Percentiles rank a stretch among this genome's conserved stretches.
These are phyloP conservation scores for Eupeodes luniger DNA, from an alignment of 2,888 invertebrate species.

Conservation along the genomic window DNA sequence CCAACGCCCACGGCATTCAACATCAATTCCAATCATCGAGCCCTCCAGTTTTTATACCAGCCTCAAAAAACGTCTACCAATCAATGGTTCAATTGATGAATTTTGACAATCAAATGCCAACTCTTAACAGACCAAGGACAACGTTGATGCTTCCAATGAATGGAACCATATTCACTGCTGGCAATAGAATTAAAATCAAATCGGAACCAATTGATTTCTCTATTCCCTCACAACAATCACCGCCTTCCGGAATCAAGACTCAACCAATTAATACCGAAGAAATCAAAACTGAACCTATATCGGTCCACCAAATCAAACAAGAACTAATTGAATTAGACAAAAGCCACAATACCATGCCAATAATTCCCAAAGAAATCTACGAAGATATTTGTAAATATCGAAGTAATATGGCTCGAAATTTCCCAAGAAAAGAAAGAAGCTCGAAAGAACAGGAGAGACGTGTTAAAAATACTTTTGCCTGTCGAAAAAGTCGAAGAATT, in stretches of 20 bases:
- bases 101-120: neutral
- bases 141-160: neutral
- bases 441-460: constrained; percentile 82
- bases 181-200: neutral
- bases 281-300: neutral
- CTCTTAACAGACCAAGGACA: neutral
- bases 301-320: constrained; percentile 13
- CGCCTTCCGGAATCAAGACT: neutral
- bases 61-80: neutral
- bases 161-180: constrained; percentile 8
- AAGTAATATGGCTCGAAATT: constrained; percentile 82
- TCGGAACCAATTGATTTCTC: neutral
- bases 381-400: constrained; percentile 77
- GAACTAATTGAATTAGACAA: constrained; percentile 5
- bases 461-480: constrained; percentile 82
- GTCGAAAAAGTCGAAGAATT: constrained; percentile 81
- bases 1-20: neutral
- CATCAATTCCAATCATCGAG: neutral
- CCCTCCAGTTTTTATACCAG: neutral
- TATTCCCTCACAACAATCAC: too few species aligned
- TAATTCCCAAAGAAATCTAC: constrained; percentile 36
- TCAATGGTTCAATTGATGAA: neutral
- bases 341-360: neutral
- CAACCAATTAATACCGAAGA: neutral
- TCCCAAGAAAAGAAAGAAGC: constrained; percentile 81